Evolutionary conservation across 2,888 invertebrate genomes (phyloP).

Genomic region (Lasius platythorax): DNA sequence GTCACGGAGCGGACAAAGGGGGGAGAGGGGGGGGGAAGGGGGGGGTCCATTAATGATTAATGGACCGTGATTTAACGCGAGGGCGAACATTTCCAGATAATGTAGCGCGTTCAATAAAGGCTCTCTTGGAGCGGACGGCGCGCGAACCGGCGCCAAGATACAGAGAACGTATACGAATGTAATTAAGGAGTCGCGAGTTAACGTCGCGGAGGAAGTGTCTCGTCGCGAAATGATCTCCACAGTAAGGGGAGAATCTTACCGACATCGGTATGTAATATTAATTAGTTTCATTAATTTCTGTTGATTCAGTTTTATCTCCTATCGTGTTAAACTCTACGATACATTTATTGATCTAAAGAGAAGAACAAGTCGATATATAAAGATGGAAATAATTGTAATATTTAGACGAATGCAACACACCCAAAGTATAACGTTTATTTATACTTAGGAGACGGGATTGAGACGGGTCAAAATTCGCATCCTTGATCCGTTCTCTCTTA

Average conservation of each 20-base stretch:
- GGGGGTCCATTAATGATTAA: conserved; percentile 67
- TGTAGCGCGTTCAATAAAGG: conserved; percentile 51
- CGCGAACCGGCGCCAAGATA: background rate
- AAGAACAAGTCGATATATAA: background rate
- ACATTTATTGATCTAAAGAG: background rate
- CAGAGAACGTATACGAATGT: conserved; percentile 20
- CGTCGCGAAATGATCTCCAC: conserved; percentile 27
- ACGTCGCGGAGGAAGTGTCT: conserved; percentile 42
- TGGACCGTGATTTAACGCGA: conserved; percentile 57
- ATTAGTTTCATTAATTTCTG: background rate
- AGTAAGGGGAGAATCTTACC: background rate
- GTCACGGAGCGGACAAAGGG: background rate
- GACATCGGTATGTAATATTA: background rate
- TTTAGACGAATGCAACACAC: no score
- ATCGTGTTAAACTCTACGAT: background rate
- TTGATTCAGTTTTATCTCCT: background rate
- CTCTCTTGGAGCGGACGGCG: conserved; percentile 39
- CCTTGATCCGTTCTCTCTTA: background rate
- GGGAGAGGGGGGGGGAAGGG: background rate
- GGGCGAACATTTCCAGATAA: conserved; percentile 61
- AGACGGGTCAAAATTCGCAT: no score
- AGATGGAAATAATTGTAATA: background rate
- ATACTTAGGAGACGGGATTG: background rate
- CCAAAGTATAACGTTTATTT: background rate
- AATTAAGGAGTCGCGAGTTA: conserved; percentile 37